Conservation (phyloP, 2,113 vertebrate species). For the Candoia aspera region DNA sequence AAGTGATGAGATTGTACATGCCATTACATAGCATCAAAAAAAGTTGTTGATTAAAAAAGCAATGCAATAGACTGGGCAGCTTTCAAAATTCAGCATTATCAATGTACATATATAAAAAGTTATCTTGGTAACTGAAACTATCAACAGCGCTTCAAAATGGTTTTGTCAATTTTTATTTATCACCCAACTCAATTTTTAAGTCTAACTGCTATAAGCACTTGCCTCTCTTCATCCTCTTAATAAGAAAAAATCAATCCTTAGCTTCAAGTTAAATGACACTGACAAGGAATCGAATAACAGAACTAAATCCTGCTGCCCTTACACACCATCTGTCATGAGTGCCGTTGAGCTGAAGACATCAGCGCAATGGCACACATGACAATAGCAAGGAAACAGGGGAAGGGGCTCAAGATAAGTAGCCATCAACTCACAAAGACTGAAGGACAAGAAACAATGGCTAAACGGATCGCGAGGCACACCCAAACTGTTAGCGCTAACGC, state of each 20-base stretch:
- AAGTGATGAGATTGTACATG: background rate
- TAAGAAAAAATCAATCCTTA: background rate
- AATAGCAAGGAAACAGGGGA: no score
- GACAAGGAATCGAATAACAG: background rate
- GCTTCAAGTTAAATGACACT: background rate
- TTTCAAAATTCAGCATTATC: background rate
- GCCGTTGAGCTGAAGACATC: no score
- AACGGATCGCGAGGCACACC: no score
- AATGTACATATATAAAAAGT: background rate
- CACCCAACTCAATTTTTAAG: background rate
- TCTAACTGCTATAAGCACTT: accelerated
- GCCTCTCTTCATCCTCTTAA: background rate
- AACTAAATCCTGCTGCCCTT: background rate
- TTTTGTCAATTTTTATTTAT: background rate
- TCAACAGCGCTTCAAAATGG: background rate
- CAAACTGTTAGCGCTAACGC: no score
- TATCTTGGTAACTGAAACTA: background rate
- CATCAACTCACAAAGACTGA: no score
- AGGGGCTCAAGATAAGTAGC: no score
- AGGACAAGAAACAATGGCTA: no score
- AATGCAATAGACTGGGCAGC: background rate
- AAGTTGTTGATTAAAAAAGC: background rate
- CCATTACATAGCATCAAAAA: background rate
- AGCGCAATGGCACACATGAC: no score
- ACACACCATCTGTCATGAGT: no score